Evolutionary conservation across 2,888 invertebrate species (phyloP).

Genomic region (Cryptocephalus moraei): DNA sequence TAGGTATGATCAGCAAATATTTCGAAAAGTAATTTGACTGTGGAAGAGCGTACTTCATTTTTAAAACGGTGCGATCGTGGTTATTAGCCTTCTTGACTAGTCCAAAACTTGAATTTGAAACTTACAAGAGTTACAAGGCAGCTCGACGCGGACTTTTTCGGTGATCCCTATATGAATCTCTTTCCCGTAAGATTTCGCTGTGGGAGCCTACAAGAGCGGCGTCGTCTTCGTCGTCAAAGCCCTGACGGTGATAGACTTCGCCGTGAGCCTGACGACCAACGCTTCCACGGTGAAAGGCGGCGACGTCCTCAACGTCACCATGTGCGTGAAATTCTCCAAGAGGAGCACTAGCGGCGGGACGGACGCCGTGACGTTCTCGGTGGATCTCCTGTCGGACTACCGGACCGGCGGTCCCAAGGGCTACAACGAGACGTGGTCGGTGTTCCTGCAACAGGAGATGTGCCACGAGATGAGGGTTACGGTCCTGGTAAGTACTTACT

Average conservation of each 20-base stretch:
- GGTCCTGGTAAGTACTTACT: constrained; percentile 10
- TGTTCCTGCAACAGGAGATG: background rate
- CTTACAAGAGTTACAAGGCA: no score
- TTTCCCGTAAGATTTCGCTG: constrained; percentile 42
- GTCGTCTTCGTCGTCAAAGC: constrained; percentile 44
- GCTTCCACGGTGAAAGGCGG: constrained; percentile 2
- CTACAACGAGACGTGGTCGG: constrained; percentile 2
- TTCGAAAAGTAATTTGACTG: no score
- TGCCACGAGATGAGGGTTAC: background rate
- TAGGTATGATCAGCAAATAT: no score
- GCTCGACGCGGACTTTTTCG: no score
- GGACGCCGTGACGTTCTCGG: constrained; percentile 4
- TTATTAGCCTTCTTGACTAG: no score
- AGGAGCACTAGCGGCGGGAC: constrained; percentile 9
- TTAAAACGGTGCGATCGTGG: no score
- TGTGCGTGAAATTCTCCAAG: constrained; percentile 13
- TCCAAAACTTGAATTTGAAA: no score
- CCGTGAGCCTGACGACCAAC: constrained; percentile 9
- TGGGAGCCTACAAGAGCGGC: constrained; percentile 49
- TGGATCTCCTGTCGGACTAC: constrained; percentile 9
- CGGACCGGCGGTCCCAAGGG: constrained; percentile 7
- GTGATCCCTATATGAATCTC: no score
- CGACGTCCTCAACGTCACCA: constrained; percentile 6
- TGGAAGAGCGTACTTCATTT: no score
- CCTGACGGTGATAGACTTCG: constrained; percentile 30